Conservation (phyloP, 30 jellyfish, hydroid and myxozoan genomes). For the Pelagia noctiluca region DNA sequence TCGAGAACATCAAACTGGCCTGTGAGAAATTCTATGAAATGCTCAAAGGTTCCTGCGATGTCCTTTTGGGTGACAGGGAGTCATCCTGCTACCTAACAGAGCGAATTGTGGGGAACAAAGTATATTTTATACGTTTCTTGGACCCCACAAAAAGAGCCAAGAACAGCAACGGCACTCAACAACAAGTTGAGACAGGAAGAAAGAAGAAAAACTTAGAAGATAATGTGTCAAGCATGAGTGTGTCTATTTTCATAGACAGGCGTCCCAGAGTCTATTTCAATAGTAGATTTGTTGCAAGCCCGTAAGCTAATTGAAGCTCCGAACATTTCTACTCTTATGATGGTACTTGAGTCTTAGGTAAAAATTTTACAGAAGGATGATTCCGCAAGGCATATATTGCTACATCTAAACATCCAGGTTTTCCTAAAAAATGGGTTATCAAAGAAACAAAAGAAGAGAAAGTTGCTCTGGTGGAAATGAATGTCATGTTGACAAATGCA, state of each 20-base stretch:
- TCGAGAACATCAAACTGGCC: conserved; percentile 47
- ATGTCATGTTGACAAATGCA: conserved; percentile 15
- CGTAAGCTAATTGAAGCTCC: conserved; percentile 38
- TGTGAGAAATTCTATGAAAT: conserved; percentile 50
- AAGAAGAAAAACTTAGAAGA: neutral
- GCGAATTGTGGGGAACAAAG: conserved; percentile 60
- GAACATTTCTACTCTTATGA: neutral
- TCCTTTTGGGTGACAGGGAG: conserved; percentile 54
- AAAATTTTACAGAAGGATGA: conserved; percentile 32
- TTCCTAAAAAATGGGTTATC: conserved; percentile 41
- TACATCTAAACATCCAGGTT: conserved; percentile 31
- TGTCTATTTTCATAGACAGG: neutral
- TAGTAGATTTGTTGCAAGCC: conserved; percentile 41
- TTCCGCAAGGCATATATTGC: conserved; percentile 25
- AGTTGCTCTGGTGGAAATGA: neutral
- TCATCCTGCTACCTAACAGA: conserved; percentile 58
- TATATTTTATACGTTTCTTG: conserved; percentile 5
- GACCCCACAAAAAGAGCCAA: neutral
- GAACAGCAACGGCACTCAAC: neutral
- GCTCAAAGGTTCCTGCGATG: conserved; percentile 70
- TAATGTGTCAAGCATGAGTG: neutral
- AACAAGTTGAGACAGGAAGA: neutral
- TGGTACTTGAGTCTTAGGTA: conserved; percentile 20
- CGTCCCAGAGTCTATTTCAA: conserved; percentile 30
- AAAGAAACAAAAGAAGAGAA: conserved; percentile 26